Evolutionary conservation across 2,113 vertebrate species (phyloP).

Genomic region (Balaeniceps rex): DNA sequence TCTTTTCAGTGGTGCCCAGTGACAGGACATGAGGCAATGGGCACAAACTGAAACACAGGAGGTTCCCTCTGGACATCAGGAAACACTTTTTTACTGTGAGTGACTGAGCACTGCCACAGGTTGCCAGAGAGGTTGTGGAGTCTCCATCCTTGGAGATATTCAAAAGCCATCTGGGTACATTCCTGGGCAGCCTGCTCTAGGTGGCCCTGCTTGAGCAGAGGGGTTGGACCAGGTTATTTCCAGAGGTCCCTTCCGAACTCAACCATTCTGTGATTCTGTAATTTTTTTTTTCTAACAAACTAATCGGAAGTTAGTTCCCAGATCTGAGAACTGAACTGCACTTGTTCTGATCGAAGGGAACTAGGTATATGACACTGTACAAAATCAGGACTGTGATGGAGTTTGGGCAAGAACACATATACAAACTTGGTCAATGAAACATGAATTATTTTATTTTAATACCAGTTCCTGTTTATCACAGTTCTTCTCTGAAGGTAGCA

Average conservation of each 20-base stretch:
- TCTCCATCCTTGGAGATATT: neutral
- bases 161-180: neutral
- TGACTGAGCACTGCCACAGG: neutral
- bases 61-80: neutral
- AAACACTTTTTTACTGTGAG: neutral
- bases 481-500: neutral
- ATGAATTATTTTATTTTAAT: neutral
- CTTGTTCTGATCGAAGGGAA: neutral
- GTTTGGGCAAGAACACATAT: neutral
- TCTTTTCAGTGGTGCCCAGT: neutral
- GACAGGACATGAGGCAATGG: neutral
- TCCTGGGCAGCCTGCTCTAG: neutral
- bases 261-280: neutral
- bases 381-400: neutral
- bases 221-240: neutral
- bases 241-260: neutral
- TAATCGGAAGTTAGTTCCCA: neutral
- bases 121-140: neutral
- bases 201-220: neutral
- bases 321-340: neutral
- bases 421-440: neutral
- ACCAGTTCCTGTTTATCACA: neutral
- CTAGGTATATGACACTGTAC: neutral
- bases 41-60: neutral
- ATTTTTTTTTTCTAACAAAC: neutral